Conservation (phyloP, 1,140 invertebrate genomes). For the Hycleus phaleratus region DNA sequence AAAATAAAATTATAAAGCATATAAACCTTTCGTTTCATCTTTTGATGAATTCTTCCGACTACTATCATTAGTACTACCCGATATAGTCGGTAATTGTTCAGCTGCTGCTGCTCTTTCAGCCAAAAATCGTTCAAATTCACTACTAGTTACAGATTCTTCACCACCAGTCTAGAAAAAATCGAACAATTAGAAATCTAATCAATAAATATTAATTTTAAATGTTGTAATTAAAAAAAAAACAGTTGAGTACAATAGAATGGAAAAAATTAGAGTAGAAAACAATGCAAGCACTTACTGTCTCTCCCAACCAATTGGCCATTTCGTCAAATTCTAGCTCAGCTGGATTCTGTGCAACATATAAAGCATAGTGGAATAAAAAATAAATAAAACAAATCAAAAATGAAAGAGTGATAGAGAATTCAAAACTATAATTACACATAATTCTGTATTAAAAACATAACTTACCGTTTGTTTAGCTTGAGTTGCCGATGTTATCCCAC, state of each 20-base stretch:
- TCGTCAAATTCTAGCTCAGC: constrained; percentile 83
- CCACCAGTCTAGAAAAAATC: constrained; percentile 19
- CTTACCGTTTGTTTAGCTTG: constrained; percentile 27
- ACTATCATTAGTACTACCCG: constrained; percentile 15
- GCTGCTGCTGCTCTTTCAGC: constrained; percentile 81
- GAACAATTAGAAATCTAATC: too few species aligned
- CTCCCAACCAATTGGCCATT: constrained; percentile 85
- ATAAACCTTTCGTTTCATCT: too few species aligned
- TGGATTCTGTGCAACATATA: constrained; percentile 52
- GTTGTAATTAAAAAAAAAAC: constrained; percentile 9
- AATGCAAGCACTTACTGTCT: constrained; percentile 35
- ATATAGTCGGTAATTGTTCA: constrained; percentile 51
- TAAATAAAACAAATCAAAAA: constrained; percentile 1
- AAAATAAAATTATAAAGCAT: too few species aligned
- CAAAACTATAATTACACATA: constrained; percentile 16
- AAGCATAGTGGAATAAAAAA: constrained; percentile 21
- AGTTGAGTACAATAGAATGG: not conserved
- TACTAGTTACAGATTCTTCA: constrained; percentile 71
- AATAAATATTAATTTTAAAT: not conserved
- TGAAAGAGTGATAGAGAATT: constrained; percentile 11
- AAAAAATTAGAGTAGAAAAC: constrained; percentile 1
- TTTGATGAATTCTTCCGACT: too few species aligned
- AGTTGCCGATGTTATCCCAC: constrained; percentile 42
- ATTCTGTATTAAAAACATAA: constrained; percentile 6
- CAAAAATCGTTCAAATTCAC: constrained; percentile 89